Evolutionary conservation across 1,140 invertebrate genomes (phyloP), one percentile per base, ranked within the genome.

Genomic region (Plutomurus gul): DNA sequence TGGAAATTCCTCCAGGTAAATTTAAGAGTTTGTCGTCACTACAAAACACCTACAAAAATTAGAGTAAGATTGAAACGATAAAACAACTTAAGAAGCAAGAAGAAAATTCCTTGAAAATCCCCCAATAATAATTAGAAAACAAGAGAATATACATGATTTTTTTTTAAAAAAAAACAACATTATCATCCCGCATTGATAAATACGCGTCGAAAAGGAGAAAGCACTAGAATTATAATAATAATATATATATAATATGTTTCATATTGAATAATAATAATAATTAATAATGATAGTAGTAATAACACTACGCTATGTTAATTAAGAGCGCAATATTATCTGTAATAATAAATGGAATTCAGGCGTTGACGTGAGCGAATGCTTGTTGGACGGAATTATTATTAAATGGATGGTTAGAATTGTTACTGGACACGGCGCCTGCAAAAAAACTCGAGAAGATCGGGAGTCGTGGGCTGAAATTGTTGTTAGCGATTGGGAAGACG

Each of bases 361-460:
- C 56, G 56, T 33, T 65, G 16, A 65, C 56, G 36, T 65, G 56
- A 33, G 56, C 56, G 56, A 65, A 65, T 65, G 56, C 27, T n/a
- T 65, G 56, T 65, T 65, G 56, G 56, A 65, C 56, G 56, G 56
- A 65, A 65, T 65, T 65, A 36, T 65, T 65, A 33, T n/a, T n/a
- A 65, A 65, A 33, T 65, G 56, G 13, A n/a, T 18, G 56, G 30
- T 49, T n/a, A n/a, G n/a, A n/a, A 49, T 49, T 65, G 56, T 25
- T 30, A 65, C 18, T 65, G 30, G 56, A 33, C 6, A 65, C 27
- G 25, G 56, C 56, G 25, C 56, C 56, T 4, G 56, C 56, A 65
- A 78, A 78, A 46, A 78, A 78, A 25, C 60, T 72, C 40, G 76
- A 46, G 30, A 78, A 78, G n/a, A 78, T 78, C 18, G 76, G 76